A percentile compares a stretch with the other conserved stretches of the same genome.
These are phyloP conservation scores for Ahaetulla prasina DNA, from an alignment of 2,113 vertebrate species.

Conservation along the genomic window DNA sequence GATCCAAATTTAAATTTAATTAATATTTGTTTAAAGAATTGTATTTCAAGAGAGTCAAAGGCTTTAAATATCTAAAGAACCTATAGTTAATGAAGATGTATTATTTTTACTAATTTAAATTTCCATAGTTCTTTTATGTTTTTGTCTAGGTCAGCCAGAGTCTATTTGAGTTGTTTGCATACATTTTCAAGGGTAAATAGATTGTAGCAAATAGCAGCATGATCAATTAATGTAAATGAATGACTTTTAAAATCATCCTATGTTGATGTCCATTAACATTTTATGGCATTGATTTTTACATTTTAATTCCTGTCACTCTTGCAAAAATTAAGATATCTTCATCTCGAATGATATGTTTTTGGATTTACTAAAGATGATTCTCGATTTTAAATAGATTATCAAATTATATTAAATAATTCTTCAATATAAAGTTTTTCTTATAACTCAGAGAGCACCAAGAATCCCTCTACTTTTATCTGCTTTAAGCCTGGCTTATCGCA, in stretches of 20 bases:
- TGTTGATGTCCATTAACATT: neutral
- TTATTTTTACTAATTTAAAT: neutral
- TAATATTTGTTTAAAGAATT: neutral
- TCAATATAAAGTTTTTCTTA: neutral
- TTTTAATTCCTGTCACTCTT: neutral
- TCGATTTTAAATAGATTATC: neutral
- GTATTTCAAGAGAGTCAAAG: neutral
- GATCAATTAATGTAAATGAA: neutral
- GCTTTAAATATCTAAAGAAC: neutral
- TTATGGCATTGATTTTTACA: neutral
- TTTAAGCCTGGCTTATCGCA: neutral
- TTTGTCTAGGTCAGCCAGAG: neutral
- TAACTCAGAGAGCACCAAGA: neutral
- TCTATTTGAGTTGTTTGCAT: neutral
- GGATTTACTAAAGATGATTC: neutral
- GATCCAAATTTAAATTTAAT: neutral
- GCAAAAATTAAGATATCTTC: neutral
- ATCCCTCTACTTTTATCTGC: neutral
- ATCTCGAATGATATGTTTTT: neutral
- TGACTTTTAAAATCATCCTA: neutral
- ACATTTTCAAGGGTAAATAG: neutral
- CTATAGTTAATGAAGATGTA: neutral
- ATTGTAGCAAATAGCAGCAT: neutral
- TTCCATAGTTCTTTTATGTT: neutral
- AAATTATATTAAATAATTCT: neutral